Percentiles rank a stretch among this genome's conserved stretches.
phyloP scores from a whole-genome alignment of 2,113 vertebrate species.

The Ptyas mucosa region DNA sequence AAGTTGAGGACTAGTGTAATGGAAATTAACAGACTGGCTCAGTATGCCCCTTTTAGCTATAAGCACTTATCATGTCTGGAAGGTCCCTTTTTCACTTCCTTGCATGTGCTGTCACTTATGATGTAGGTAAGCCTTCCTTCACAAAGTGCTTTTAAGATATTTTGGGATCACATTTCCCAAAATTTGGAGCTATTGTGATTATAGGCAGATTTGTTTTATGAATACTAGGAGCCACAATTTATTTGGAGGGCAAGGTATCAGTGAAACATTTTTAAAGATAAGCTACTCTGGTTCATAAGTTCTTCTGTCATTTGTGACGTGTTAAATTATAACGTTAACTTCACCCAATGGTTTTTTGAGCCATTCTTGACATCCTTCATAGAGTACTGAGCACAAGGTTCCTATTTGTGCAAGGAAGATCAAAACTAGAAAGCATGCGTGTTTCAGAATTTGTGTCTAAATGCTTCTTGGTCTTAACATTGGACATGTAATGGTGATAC shows the following conservation, averaged over 20 bases:
- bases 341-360: constrained; percentile 3
- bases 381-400: not conserved
- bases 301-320: not conserved
- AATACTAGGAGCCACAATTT: not conserved
- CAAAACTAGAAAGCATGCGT: not conserved
- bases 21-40: not conserved
- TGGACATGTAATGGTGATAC: not conserved
- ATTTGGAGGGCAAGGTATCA: not conserved
- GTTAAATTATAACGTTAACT: not conserved
- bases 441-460: not conserved
- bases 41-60: not conserved
- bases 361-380: not conserved
- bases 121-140: not conserved
- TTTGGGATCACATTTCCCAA: not conserved
- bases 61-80: not conserved
- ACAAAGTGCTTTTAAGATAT: not conserved
- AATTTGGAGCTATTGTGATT: not conserved
- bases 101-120: not conserved
- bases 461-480: not conserved
- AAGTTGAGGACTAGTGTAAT: not conserved
- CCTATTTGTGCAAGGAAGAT: not conserved
- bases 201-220: not conserved
- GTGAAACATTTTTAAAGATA: not conserved
- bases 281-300: not conserved
- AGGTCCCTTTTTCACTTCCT: not conserved